These are phyloP conservation scores for Helicolenus hilgendorfi DNA, from an alignment of 2,797 vertebrate genomes.

Conservation along the genomic window DNA sequence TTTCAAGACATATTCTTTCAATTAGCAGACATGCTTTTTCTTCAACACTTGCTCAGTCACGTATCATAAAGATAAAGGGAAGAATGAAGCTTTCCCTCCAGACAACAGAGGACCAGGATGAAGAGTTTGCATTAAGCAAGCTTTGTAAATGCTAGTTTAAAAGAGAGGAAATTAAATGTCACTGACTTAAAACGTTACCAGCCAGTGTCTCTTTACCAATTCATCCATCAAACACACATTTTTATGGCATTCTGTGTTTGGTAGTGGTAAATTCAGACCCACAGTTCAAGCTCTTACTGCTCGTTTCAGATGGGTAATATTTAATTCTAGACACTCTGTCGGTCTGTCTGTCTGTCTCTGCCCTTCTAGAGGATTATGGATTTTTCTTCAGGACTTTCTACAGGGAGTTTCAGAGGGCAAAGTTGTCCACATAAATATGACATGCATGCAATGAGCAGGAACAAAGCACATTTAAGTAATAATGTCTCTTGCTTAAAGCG, in stretches of 20 bases:
- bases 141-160: neutral
- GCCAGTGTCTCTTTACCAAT: neutral
- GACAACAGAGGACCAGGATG: neutral
- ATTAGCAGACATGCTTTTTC: neutral
- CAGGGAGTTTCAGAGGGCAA: too few species aligned
- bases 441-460: too few species aligned
- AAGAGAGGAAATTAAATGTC: neutral
- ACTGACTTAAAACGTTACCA: neutral
- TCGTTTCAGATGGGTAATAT: neutral
- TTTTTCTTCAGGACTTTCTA: too few species aligned
- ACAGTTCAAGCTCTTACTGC: neutral
- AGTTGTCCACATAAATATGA: too few species aligned
- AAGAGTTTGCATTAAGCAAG: neutral
- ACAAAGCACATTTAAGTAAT: too few species aligned
- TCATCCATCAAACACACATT: neutral
- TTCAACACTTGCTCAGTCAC: neutral
- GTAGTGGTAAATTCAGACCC: neutral
- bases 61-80: neutral
- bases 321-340: neutral
- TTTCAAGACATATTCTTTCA: slow-evolving; percentile 12
- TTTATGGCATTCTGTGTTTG: neutral
- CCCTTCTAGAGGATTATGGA: neutral
- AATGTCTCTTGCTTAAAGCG: neutral
- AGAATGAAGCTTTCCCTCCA: neutral
- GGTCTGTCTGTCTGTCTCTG: too few species aligned